A percentile compares a stretch with the other conserved stretches of the same genome.
Evolutionary conservation across 2,797 vertebrate genomes (phyloP).

Genomic region (Vipera latastei): DNA sequence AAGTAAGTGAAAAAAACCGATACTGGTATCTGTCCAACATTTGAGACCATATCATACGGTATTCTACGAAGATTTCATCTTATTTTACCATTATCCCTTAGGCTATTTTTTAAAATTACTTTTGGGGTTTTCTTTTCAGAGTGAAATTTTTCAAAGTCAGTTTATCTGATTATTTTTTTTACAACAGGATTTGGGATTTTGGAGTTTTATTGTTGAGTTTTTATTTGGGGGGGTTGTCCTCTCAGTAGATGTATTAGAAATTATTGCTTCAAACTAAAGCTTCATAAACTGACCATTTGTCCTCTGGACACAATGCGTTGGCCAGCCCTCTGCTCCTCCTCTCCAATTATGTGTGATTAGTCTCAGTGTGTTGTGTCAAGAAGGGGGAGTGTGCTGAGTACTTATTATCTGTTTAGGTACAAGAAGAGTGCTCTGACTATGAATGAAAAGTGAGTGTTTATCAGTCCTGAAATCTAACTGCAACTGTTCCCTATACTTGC

Average conservation of each 20-base stretch:
- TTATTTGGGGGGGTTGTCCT: conserved; percentile 57
- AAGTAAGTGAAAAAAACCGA: conserved; percentile 35
- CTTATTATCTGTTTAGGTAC: conserved; percentile 87
- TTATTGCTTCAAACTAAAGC: conserved; percentile 93
- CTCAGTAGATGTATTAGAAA: conserved; percentile 72
- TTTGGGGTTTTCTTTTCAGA: conserved; percentile 38
- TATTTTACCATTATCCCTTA: conserved; percentile 15
- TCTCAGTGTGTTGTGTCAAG: conserved; percentile 99
- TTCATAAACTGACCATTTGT: conserved; percentile 99
- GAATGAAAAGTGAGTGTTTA: conserved; percentile 82
- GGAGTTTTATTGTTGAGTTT: background rate
- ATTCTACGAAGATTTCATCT: background rate
- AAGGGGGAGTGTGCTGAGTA: conserved; percentile 89
- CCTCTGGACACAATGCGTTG: conserved; percentile 98
- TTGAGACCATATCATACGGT: conserved; percentile 1
- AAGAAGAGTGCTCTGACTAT: conserved; percentile 81
- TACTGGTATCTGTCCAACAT: conserved; percentile 44
- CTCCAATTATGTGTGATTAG: conserved; percentile 99
- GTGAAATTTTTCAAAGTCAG: conserved; percentile 39
- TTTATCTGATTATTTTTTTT: conserved; percentile 27
- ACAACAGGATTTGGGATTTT: conserved; percentile 40
- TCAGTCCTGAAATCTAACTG: conserved; percentile 75
- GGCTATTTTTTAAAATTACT: conserved; percentile 10
- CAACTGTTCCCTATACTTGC: conserved; percentile 61
- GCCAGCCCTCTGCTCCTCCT: conserved; percentile 97